A percentile compares a stretch with the other conserved stretches of the same genome.
These are phyloP conservation scores for Caenorhabditis briggsae DNA, from an alignment of 1,140 invertebrate genomes.

Conservation along the genomic window DNA sequence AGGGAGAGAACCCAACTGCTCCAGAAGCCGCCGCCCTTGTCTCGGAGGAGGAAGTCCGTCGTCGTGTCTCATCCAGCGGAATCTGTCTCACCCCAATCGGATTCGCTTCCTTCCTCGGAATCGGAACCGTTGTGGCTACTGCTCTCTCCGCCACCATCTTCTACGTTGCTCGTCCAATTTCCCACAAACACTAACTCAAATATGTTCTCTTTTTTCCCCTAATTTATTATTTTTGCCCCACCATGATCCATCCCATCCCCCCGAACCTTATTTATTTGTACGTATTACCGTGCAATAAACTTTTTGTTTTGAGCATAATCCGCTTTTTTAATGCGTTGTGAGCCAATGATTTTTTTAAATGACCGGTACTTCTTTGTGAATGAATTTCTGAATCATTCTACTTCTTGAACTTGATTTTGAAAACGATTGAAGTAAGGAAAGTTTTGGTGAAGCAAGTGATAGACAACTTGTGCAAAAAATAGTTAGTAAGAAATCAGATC, in stretches of 20 bases:
- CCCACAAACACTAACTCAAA: conserved; percentile 51
- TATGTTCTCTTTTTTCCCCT: conserved; percentile 1
- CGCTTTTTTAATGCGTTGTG: background rate
- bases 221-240: conserved; percentile 51
- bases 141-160: conserved; percentile 63
- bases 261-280: conserved; percentile 26
- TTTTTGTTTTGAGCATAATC: conserved; percentile 24
- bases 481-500: too few relatives aligned
- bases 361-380: conserved; percentile 53
- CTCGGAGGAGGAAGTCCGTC: conserved; percentile 49
- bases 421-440: too few relatives aligned
- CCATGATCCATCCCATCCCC: conserved; percentile 27
- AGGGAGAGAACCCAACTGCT: conserved; percentile 52
- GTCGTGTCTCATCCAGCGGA: conserved; percentile 62
- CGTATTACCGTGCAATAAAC: conserved; percentile 53
- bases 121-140: conserved; percentile 71
- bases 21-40: conserved; percentile 65
- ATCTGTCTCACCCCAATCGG: conserved; percentile 74
- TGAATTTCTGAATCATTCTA: conserved; percentile 51
- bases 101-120: conserved; percentile 72
- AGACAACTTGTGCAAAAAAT: too few relatives aligned
- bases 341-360: conserved; percentile 40
- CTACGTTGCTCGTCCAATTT: conserved; percentile 55
- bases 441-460: too few relatives aligned
- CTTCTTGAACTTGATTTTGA: background rate